These are phyloP conservation scores for Canis aureus DNA, from an alignment of 2,113 vertebrate genomes.

Conservation along the genomic window DNA sequence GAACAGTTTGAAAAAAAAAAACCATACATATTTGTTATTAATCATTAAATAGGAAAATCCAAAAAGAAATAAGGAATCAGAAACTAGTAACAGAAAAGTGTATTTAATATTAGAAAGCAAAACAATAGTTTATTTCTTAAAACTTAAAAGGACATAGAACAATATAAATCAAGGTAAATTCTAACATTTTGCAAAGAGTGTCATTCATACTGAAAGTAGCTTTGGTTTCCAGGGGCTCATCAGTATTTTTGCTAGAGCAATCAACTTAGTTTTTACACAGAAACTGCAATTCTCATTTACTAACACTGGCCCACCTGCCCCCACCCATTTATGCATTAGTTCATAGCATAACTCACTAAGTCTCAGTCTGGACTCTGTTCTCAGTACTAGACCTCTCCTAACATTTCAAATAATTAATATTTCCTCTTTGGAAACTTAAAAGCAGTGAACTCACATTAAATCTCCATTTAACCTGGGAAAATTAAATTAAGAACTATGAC, in stretches of 20 bases:
- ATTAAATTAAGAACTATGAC: not conserved
- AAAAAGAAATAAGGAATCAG: conserved; percentile 48
- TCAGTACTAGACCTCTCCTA: not conserved
- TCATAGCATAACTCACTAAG: not conserved
- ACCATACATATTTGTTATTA: conserved; percentile 39
- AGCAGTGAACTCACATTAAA: not conserved
- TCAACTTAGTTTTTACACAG: not conserved
- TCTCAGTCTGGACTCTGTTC: not conserved
- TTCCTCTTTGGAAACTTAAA: not conserved
- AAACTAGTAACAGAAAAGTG: not conserved
- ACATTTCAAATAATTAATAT: conserved; percentile 23
- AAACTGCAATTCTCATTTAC: not conserved
- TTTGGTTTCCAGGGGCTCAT: not conserved
- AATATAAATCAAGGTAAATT: conserved; percentile 7
- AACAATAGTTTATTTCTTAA: conserved; percentile 25
- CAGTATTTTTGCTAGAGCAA: conserved; percentile 33
- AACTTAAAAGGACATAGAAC: not conserved
- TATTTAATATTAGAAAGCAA: conserved; percentile 38
- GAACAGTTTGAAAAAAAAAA: conserved; percentile 81
- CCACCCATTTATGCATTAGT: not conserved
- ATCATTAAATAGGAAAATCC: conserved; percentile 54
- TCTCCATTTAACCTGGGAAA: not conserved
- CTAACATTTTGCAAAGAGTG: conserved; percentile 19
- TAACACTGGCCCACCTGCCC: not conserved
- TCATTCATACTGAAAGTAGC: not conserved